These are phyloP conservation scores for Epirrita christyi DNA, from an alignment of 2,888 invertebrate genomes.

Conservation along the genomic window DNA sequence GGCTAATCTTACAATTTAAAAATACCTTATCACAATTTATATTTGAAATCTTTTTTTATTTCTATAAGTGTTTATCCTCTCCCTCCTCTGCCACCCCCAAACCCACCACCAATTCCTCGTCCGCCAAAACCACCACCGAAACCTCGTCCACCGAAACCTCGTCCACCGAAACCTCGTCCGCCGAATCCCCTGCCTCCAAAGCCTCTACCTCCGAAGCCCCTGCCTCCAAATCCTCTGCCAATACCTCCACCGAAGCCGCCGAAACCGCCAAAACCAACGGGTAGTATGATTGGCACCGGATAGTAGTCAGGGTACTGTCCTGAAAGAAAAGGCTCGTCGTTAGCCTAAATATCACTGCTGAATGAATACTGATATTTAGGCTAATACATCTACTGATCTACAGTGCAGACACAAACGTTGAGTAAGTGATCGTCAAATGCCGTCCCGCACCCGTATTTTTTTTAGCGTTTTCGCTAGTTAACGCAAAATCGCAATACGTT, in stretches of 20 bases:
- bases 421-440: no score
- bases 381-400: no score
- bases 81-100: slow-evolving; percentile 39
- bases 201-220: slow-evolving; percentile 44
- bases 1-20: no score
- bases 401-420: no score
- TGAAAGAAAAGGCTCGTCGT: slow-evolving; percentile 23
- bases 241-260: slow-evolving; percentile 37
- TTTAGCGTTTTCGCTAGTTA: no score
- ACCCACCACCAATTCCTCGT: slow-evolving; percentile 19
- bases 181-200: slow-evolving; percentile 50
- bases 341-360: neutral
- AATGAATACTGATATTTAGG: neutral
- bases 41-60: no score
- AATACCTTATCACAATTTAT: no score
- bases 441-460: no score
- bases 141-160: slow-evolving; percentile 45
- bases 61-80: slow-evolving; percentile 32
- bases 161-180: slow-evolving; percentile 41
- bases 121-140: slow-evolving; percentile 24
- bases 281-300: slow-evolving; percentile 47
- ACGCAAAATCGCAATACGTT: no score
- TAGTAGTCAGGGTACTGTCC: slow-evolving; percentile 42
- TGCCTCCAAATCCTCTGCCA: slow-evolving; percentile 46
- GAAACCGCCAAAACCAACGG: slow-evolving; percentile 34